Evolutionary conservation across 2,888 invertebrate genomes (phyloP).

Genomic region (Archaeoteleia sp.): DNA sequence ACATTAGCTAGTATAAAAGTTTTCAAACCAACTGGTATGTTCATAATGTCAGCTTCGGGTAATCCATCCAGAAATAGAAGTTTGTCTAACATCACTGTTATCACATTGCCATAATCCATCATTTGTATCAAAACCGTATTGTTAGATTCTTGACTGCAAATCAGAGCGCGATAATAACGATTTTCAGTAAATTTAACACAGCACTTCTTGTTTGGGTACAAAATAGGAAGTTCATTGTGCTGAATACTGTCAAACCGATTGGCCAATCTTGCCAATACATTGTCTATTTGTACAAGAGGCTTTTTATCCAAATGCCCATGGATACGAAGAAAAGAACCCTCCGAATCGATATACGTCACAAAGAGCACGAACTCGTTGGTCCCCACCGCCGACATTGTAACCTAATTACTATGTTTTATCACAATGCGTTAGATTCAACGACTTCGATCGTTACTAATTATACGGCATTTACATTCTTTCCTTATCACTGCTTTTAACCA

Average conservation of each 20-base stretch:
- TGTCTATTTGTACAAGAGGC: conserved; percentile 17
- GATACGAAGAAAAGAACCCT: conserved; percentile 31
- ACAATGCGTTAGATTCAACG: too few species aligned
- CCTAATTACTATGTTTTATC: too few species aligned
- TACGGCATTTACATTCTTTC: too few species aligned
- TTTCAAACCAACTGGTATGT: conserved; percentile 22
- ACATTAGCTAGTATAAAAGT: conserved; percentile 16
- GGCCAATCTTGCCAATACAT: too few species aligned
- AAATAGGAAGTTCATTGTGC: background rate
- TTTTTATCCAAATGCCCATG: conserved; percentile 30
- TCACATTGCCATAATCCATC: conserved; percentile 33
- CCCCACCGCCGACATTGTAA: conserved; percentile 26
- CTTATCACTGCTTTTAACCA: too few species aligned
- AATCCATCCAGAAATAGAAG: conserved; percentile 12
- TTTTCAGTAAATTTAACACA: conserved; percentile 28
- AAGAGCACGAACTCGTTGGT: conserved; percentile 27
- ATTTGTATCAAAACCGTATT: conserved; percentile 12
- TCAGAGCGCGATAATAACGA: conserved; percentile 20
- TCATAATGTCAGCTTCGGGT: conserved; percentile 10
- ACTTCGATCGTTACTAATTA: too few species aligned
- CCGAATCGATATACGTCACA: conserved; percentile 32
- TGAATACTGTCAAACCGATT: conserved; percentile 16
- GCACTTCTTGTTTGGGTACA: conserved; percentile 18
- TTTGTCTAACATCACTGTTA: conserved; percentile 21
- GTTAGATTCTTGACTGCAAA: conserved; percentile 6